Base-by-base conservation (phyloP, 2,888 invertebrate species). In the Drosophila prolongata region DNA sequence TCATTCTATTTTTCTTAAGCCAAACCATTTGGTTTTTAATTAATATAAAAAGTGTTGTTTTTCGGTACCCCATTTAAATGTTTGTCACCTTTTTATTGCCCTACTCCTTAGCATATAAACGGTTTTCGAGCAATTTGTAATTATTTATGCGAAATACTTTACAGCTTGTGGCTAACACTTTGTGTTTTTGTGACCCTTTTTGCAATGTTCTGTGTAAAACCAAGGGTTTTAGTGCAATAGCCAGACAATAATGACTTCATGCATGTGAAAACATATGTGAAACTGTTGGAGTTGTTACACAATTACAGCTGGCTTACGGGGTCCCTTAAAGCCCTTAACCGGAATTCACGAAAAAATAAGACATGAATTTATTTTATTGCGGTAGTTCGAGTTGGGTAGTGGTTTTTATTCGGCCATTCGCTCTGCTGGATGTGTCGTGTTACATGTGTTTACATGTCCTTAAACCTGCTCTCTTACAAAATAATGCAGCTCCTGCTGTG, bases 381-480 rank as follows among this genome's bases (percentile, higher is more conserved):
- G 58, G 24, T 53, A 44, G 50, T 59, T 42, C 44, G 46, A 56
- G 59, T 38, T 55, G 53, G 55, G 27, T 49, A 38, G 16, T 52
- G 64, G 44, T 65, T 53, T 46, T 52, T 64, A 24, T 44, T 38
- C 37, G 60, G 10, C 57, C 46, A 57, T 54, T 54, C 52, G 58
- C 46, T 73, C 70, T 59, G 49, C 53, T 50, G 52, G 35, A 75
- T 61, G 67, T 80, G 78, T 78, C 64, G 56, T 50, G 60, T 61
- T 71, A 75, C 77, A 79, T 76, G 71, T 81, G 79, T 81, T 79
- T 79, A 75, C 79, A 68, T 79, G 79, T 77, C 75, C 70, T 76
- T 66, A 74, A 81, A 67, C 58, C 59, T 54, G 56, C 54, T 77
- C 66, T 11, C 77, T 77, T 77, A 57, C 79, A 64, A 79, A 77